A percentile compares a stretch with the other conserved stretches of the same genome.
Conservation (phyloP, 2,113 vertebrate species). For the Anhinga anhinga region DNA sequence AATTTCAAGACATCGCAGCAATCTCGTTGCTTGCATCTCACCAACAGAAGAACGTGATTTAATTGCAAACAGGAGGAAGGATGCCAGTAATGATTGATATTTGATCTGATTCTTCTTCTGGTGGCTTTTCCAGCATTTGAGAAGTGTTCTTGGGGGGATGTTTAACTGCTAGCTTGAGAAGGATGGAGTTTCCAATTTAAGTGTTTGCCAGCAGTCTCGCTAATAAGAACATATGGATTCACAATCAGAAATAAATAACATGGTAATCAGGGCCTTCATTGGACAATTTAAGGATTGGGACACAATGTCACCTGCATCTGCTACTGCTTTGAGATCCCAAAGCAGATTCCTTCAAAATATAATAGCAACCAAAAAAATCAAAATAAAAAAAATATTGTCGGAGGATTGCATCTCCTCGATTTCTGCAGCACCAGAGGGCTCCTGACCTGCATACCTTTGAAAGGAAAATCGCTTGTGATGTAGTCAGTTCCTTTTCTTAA, state of each 20-base stretch:
- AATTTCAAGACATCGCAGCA: background rate
- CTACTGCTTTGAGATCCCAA: background rate
- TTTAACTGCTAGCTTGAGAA: background rate
- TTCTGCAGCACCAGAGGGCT: background rate
- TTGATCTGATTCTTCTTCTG: background rate
- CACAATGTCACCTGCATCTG: background rate
- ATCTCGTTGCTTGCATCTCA: background rate
- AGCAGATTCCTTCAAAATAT: background rate
- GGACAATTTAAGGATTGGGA: background rate
- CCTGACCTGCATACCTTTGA: background rate
- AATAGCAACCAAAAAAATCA: background rate
- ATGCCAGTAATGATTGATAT: background rate
- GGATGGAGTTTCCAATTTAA: background rate
- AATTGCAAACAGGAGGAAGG: background rate
- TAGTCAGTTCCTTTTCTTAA: background rate
- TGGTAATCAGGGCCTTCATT: background rate
- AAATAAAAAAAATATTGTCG: background rate
- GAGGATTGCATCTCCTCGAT: background rate
- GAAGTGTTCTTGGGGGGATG: background rate
- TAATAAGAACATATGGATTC: background rate
- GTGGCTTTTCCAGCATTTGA: background rate
- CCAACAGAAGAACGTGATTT: background rate
- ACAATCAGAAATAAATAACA: background rate
- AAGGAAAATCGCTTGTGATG: background rate
- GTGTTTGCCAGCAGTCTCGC: background rate